Evolutionary conservation across 1,140 invertebrate genomes (phyloP), one percentile per base, ranked within the genome.

Genomic region (Solen grandis): DNA sequence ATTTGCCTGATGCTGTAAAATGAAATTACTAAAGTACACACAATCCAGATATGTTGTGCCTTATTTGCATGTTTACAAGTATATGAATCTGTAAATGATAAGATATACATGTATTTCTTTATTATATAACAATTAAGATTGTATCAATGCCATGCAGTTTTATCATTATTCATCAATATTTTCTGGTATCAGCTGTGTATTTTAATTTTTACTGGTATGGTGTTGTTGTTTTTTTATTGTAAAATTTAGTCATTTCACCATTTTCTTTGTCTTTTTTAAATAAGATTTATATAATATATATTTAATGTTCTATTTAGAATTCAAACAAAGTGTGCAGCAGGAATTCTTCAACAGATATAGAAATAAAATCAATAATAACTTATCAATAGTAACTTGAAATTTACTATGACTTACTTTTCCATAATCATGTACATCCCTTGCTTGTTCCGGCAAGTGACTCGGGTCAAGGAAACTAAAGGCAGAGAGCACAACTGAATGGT

Each of bases 391-490:
- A n/a, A n/a, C n/a, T n/a, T n/a, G n/a, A n/a, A n/a, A n/a, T n/a
- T n/a, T n/a, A n/a, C n/a, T n/a, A n/a, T n/a, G n/a, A 29, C 54
- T 38, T 41, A 62, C 79, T 38, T 46, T 68, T 29, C 25, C 41
- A 52, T 65, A 46, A n/a, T 60, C 41, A 52, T 16, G 33, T 33
- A 68, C 33, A 35, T 59, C 54, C 13, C 0, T 60, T 14, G 27
- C 46, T 35, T 4, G 22, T 25, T 81, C 70, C 27, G 81, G 81
- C 16, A 82, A 36, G 29, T 82, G 72, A 13, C 19, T 25, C 5
- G 82, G 82, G 41, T 79, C 82, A 13, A 83, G 33, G 8, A 80
- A 29, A 27, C 70, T 72, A 69, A 83, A 80, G 5, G 82, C 60
- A 10, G 70, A 16, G n/a, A 83, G 63, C 8, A 83, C 76, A 33